Base-by-base conservation (phyloP, 2,797 vertebrate species). In the Sebastes taczanowskii region DNA sequence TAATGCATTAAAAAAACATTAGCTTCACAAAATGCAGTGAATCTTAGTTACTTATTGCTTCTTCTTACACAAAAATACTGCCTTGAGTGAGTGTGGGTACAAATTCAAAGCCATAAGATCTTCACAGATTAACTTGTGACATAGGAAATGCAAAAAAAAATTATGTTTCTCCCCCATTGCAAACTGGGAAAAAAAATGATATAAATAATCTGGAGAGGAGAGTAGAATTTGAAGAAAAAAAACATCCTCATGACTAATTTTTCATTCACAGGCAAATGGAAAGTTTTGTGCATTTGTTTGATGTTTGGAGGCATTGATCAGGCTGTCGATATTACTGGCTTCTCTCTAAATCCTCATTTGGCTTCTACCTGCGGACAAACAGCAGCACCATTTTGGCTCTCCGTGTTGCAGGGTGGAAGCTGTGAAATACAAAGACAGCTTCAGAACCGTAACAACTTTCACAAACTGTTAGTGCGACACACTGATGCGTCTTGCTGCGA, bases 301-400 rank as follows among this genome's bases (percentile, higher is more conserved):
- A 59, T 59, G 65, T 82, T 74, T 80, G 52, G 38, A 69, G 32
- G 56, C 53, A 83, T 69, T 74, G 55, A 86, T 86, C 34, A 72
- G 53, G 14, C 65, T 65, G 72, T 77, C 76, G 53, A 74, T 83
- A 84, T 64, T 55, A 46, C 42, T 61, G 14, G 2, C 74, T 79
- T 72, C 62, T 66, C 61, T 89, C 78, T 84, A 81, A 86, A 82
- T 85, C 80, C 61, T 86, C 35, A 82, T 87, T 89, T 81, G 74
- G 68, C 32, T 75, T 81, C 62, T 87, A 56, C 56, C 56, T 6
- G 56, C 2, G 2, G 77, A 87, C 46, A 52, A 52, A 52, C 29
- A 64, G 69, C 53, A 71, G 53, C 56, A 34, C 11, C 13, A 52
- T 77, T 46, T 69, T 72, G 9, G 5, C 69, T 71, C 18, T 73